phyloP scores from a whole-genome alignment of 64 coral and sea anemone genomes.

The Catalaphyllia jardinei region DNA sequence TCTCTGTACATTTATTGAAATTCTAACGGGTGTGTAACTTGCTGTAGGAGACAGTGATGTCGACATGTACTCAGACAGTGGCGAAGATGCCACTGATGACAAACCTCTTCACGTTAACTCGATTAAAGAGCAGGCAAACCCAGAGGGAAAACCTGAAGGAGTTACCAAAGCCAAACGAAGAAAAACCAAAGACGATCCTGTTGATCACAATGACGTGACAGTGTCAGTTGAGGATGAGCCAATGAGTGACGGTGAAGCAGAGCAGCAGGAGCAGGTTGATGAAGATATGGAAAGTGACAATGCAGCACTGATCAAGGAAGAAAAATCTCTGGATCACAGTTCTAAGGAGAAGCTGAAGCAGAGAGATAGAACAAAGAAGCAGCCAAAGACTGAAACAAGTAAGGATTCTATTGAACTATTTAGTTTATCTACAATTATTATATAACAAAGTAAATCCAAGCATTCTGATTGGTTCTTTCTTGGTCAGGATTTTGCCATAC shows the following conservation, averaged over 20 bases:
- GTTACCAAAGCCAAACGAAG: conserved; percentile 9
- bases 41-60: conserved; percentile 25
- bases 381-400: background rate
- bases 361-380: conserved; percentile 3
- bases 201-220: conserved; percentile 33
- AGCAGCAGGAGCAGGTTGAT: conserved; percentile 3
- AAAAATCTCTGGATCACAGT: conserved; percentile 2
- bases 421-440: no score
- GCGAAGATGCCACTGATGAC: conserved; percentile 27
- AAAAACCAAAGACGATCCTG: conserved; percentile 31
- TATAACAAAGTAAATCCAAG: no score
- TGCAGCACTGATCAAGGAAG: conserved; percentile 51
- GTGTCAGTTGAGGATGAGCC: conserved; percentile 48
- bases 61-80: conserved; percentile 59
- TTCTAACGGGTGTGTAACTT: background rate
- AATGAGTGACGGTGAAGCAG: conserved; percentile 57
- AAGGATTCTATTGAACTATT: background rate
- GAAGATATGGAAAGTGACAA: conserved; percentile 41
- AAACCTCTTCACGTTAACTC: conserved; percentile 21
- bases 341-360: background rate
- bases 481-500: no score
- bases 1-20: no score
- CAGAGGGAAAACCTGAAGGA: background rate
- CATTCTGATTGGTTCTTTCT: no score
- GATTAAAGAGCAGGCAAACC: background rate